These are phyloP conservation scores for Pithys albifrons DNA, from an alignment of 2,113 vertebrate genomes.

Conservation along the genomic window DNA sequence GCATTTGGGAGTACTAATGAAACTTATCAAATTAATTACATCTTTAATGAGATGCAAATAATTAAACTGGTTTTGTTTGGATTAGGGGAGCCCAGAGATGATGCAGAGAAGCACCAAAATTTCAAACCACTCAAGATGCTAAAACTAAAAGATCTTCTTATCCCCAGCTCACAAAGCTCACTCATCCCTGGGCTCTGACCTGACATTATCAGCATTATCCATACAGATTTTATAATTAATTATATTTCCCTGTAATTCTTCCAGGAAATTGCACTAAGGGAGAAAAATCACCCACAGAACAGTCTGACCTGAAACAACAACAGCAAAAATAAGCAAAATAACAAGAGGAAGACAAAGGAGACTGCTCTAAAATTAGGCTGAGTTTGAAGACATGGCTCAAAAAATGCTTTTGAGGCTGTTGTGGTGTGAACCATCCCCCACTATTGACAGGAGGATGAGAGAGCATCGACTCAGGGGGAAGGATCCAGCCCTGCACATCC, in stretches of 20 bases:
- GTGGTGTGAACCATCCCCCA: neutral
- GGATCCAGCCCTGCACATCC: neutral
- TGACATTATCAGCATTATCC: neutral
- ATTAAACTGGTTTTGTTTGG: neutral
- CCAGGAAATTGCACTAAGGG: neutral
- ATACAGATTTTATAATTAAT: neutral
- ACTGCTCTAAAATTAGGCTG: slow-evolving; percentile 24
- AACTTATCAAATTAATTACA: neutral
- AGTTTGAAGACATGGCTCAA: neutral
- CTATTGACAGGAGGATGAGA: neutral
- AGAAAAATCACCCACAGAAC: neutral
- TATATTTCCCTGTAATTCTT: neutral
- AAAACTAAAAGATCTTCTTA: neutral
- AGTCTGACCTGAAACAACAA: neutral
- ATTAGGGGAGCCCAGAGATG: accelerated
- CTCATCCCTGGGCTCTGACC: neutral
- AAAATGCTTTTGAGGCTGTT: neutral
- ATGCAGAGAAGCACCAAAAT: neutral
- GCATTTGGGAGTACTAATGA: neutral
- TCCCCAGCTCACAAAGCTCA: neutral
- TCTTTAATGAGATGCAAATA: neutral
- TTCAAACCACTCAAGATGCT: neutral
- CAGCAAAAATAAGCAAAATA: neutral
- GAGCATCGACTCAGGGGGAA: neutral
- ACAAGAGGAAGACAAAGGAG: neutral